Evolutionary conservation across 2,797 vertebrate species (phyloP), one percentile per base, ranked within the genome.

Genomic region (Danio kyathit): DNA sequence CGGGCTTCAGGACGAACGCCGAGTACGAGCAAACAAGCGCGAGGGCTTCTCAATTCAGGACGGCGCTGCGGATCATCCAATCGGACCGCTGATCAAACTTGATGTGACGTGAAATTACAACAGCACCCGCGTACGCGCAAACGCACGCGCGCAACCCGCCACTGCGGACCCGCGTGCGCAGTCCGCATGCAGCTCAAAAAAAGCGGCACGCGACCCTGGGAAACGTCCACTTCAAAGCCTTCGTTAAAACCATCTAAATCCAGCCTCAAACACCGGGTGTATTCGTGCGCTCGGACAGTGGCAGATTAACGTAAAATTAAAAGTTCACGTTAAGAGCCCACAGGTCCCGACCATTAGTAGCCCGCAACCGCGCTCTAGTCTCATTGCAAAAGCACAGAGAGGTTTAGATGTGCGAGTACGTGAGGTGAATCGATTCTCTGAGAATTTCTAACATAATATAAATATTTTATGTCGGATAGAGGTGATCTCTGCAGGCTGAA

Each of bases 61-160:
- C 78, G 64, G 76, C 60, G 65, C 67, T 57, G 82, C 92, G 91
- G 90, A 92, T 90, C 92, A 90, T 88, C 93, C 94, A 93, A 95
- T 93, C 92, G 94, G 93, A 90, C 93, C 93, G 85, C 94, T 93
- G 94, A 96, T 95, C 93, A 92, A 96, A 96, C 93, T 97, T 96
- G 94, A 91, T 93, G 93, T 94, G 94, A 95, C 93, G 94, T 93
- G 93, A 93, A 94, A 92, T 92, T 94, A 94, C 93, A 95, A 87
- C 92, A 92, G 93, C 93, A 91, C 90, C 91, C 88, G 87, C 88
- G 76, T 80, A 88, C 88, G 77, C 69, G 57, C 79, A 74, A 51
- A 79, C 67, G 69, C 69, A 74, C 63, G 48, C 80, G 40, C 76
- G 57, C 81, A 89, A 85, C 89, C 80, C 90, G 88, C 89, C 89